Evolutionary conservation across 2,797 vertebrate species (phyloP).

Genomic region (Triplophysa yarkandensis): DNA sequence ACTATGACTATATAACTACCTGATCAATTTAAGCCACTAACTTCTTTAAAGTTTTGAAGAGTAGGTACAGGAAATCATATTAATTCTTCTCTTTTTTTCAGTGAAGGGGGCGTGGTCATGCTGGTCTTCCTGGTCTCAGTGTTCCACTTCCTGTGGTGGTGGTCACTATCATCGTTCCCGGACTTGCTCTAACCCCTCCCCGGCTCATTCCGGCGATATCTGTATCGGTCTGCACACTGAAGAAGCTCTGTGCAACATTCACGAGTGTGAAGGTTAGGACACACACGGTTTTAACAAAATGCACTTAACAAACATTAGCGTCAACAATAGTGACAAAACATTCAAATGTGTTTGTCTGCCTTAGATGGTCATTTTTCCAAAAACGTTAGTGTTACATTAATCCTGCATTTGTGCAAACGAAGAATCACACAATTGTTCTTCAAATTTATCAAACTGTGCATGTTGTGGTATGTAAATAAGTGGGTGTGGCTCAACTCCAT

Average conservation of each 20-base stretch:
- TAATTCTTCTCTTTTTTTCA: slow-evolving; percentile 58
- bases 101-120: slow-evolving; percentile 94
- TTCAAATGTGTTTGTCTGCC: too few species aligned
- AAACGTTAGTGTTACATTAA: too few species aligned
- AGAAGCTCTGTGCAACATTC: slow-evolving; percentile 91
- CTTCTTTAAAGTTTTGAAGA: too few species aligned
- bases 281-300: too few species aligned
- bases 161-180: slow-evolving; percentile 92
- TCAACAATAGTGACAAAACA: too few species aligned
- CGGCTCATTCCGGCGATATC: slow-evolving; percentile 87
- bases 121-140: slow-evolving; percentile 94
- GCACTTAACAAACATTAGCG: too few species aligned
- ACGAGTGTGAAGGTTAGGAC: slow-evolving; percentile 83
- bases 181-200: slow-evolving; percentile 85
- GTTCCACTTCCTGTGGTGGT: slow-evolving; percentile 87
- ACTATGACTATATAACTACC: too few species aligned
- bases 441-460: too few species aligned
- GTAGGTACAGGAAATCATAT: background rate
- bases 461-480: too few species aligned
- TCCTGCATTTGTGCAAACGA: background rate
- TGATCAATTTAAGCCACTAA: too few species aligned
- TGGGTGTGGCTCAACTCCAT: too few species aligned
- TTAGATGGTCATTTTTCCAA: too few species aligned
- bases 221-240: slow-evolving; percentile 94
- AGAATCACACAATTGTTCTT: background rate